Conservation (phyloP, 2,797 vertebrate genomes). For the Clamator glandarius region DNA sequence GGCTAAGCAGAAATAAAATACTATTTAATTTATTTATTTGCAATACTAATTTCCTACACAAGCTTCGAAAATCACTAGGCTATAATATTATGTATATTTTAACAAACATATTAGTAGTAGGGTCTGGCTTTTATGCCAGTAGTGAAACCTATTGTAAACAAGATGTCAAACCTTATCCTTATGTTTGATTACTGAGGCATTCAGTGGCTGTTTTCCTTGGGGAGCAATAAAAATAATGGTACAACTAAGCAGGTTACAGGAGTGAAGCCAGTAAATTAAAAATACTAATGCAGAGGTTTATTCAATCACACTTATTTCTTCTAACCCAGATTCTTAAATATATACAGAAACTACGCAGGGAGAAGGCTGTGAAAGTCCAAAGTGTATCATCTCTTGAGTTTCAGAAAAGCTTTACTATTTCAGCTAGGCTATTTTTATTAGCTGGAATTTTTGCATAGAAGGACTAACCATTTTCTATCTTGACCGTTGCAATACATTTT, state of each 20-base stretch:
- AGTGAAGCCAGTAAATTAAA: neutral
- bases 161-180: neutral
- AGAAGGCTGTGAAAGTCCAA: neutral
- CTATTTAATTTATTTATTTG: neutral
- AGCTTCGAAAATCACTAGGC: neutral
- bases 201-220: neutral
- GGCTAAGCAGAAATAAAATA: neutral
- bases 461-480: neutral
- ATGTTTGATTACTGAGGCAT: neutral
- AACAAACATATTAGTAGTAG: neutral
- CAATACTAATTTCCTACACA: neutral
- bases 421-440: neutral
- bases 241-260: neutral
- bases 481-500: neutral
- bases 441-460: neutral
- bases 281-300: neutral
- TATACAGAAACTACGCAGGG: neutral
- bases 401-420: neutral
- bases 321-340: neutral
- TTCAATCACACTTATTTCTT: neutral
- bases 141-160: neutral
- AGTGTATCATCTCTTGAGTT: neutral
- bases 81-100: neutral
- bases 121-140: neutral
- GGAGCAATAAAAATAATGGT: neutral